Percentiles rank a stretch among this genome's conserved stretches.
These are phyloP conservation scores for Paratilapia polleni DNA, from an alignment of 2,113 vertebrate genomes.

Conservation along the genomic window DNA sequence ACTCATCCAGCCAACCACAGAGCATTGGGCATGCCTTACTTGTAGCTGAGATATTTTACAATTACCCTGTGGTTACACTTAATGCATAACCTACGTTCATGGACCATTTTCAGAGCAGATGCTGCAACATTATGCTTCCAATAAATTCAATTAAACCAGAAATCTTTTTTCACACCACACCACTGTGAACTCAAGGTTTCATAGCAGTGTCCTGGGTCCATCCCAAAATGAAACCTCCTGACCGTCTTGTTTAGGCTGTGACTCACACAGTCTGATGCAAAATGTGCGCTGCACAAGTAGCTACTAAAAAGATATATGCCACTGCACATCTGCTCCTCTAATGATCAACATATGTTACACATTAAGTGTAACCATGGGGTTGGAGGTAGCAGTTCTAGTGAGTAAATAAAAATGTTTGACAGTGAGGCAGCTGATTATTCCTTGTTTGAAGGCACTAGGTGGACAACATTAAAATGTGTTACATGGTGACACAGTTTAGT, in stretches of 20 bases:
- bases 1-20: background rate
- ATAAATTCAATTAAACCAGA: background rate
- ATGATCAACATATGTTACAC: background rate
- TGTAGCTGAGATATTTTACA: no score
- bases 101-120: background rate
- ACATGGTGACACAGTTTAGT: background rate
- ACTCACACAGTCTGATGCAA: rapidly evolving
- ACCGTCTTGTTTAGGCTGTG: background rate
- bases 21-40: background rate
- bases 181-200: background rate
- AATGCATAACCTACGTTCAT: background rate
- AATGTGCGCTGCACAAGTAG: background rate
- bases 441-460: no score
- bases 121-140: background rate
- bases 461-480: background rate
- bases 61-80: background rate
- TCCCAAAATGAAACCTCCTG: background rate
- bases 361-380: background rate
- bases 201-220: background rate
- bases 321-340: background rate
- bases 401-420: background rate
- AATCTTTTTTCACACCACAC: background rate
- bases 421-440: background rate
- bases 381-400: background rate
- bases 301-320: background rate